phyloP scores from a whole-genome alignment of 2,888 invertebrate species.

The Papilio demoleus region DNA sequence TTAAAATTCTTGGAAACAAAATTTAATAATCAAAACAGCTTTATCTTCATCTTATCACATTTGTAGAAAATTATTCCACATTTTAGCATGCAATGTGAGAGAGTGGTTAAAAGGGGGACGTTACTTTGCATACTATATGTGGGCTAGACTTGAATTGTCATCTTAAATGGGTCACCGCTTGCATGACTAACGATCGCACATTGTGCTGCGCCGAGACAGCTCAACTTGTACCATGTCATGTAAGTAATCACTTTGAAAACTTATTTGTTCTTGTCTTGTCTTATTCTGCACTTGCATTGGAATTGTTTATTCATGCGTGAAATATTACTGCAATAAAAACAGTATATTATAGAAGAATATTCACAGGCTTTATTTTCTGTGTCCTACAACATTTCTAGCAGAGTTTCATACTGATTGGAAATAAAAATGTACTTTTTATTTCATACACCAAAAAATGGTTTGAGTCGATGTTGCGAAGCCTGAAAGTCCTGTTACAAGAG shows the following conservation, averaged over 20 bases:
- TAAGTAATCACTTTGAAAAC: constrained; percentile 25
- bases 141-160: constrained; percentile 31
- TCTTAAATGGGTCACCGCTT: constrained; percentile 36
- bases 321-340: too few relatives aligned
- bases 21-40: not conserved
- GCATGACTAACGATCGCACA: constrained; percentile 37
- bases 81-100: not conserved
- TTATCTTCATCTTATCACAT: constrained; percentile 10
- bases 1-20: not conserved
- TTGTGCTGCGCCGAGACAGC: constrained; percentile 20
- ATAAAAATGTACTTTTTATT: not conserved
- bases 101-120: constrained; percentile 25
- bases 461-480: not conserved
- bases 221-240: constrained; percentile 17
- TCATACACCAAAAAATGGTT: not conserved
- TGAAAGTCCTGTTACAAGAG: not conserved
- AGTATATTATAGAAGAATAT: too few relatives aligned
- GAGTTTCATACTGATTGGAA: not conserved
- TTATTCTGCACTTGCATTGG: not conserved
- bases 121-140: constrained; percentile 26
- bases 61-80: constrained; percentile 8
- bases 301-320: not conserved
- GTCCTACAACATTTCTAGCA: too few relatives aligned
- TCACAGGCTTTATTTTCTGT: too few relatives aligned
- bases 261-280: constrained; percentile 4